These are phyloP conservation scores for Smutsia gigantea DNA, from an alignment of 2,797 vertebrate genomes.

Conservation along the genomic window DNA sequence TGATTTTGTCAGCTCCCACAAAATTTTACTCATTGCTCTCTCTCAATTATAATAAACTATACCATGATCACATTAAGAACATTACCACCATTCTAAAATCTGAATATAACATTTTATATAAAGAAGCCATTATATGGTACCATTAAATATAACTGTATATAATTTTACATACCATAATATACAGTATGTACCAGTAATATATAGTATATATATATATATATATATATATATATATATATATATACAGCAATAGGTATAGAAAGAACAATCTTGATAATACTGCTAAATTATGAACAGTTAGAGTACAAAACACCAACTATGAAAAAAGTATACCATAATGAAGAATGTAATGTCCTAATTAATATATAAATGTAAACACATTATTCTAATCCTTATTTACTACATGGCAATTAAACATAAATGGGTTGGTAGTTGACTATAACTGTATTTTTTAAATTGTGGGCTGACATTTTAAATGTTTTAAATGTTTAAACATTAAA, in stretches of 20 bases:
- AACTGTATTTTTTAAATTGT: not conserved
- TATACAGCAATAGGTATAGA: too few relatives aligned
- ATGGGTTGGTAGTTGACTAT: not conserved
- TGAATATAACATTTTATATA: not conserved
- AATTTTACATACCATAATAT: too few relatives aligned
- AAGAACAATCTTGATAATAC: not conserved
- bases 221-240: too few relatives aligned
- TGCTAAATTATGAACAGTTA: not conserved
- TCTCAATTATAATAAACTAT: slow-evolving; percentile 5
- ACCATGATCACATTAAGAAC: not conserved
- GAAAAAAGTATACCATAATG: not conserved
- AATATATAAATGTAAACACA: not conserved
- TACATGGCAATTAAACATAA: not conserved
- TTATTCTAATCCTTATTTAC: not conserved
- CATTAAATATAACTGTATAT: too few relatives aligned
- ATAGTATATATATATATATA: too few relatives aligned
- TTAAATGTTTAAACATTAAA: too few relatives aligned
- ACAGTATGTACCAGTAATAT: too few relatives aligned
- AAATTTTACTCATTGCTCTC: slow-evolving; percentile 31
- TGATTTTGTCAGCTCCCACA: slow-evolving; percentile 5
- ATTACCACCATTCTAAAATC: not conserved
- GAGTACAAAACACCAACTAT: not conserved
- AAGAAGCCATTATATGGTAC: not conserved
- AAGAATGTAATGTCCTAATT: slow-evolving; percentile 14
- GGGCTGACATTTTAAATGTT: too few relatives aligned